Base-by-base conservation (phyloP, 1,140 invertebrate species). In the Aporrectodea caliginosa region DNA sequence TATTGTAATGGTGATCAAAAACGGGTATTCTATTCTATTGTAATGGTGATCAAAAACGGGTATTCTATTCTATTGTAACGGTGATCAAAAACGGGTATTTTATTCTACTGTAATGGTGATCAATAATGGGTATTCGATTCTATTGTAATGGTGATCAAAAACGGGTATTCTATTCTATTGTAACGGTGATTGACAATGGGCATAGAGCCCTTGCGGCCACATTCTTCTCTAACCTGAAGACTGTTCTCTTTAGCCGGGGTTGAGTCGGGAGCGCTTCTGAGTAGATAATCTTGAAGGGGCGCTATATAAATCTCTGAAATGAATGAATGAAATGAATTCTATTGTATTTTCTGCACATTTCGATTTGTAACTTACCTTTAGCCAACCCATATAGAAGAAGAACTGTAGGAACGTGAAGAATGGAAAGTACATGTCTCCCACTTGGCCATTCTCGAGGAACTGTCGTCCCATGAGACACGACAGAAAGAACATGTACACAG, bases 371-470 rank as follows among this genome's bases (percentile, higher is more conserved):
- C 43, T 69, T 78, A 88, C 88, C 91, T 98, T 97, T 35, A 98
- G 88, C 96, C 96, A 98, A 30, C 96, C 96, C 84, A 98, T 93
- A 90, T 97, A 98, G 88, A 98, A 97, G 86, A 95, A 94, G 87
- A 98, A 98, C 81, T 89, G 87, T 71, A 96, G 88, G 0, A 93
- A 92, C 0, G 93, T 94, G 85, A 97, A 97, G 82, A 96, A 89
- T 0, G 95, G 95, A 85, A 97, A 93, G 85, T 95, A 95, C 2
- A 94, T 89, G 85, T 98, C 95, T 84, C 94, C 93, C 77, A 93
- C 91, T 73, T 89, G 83, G 85, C 86, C 84, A 75, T 87, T 84
- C 80, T 90, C 86, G 0, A 94, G 89, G 91, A 93, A 95, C 85
- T 96, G 94, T 90, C 94, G 91, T 14, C 93, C 94, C 90, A 96